Percentiles rank a stretch among this genome's conserved stretches.
Evolutionary conservation across 2,888 invertebrate genomes (phyloP).

Genomic region (Yponomeuta malinellus): DNA sequence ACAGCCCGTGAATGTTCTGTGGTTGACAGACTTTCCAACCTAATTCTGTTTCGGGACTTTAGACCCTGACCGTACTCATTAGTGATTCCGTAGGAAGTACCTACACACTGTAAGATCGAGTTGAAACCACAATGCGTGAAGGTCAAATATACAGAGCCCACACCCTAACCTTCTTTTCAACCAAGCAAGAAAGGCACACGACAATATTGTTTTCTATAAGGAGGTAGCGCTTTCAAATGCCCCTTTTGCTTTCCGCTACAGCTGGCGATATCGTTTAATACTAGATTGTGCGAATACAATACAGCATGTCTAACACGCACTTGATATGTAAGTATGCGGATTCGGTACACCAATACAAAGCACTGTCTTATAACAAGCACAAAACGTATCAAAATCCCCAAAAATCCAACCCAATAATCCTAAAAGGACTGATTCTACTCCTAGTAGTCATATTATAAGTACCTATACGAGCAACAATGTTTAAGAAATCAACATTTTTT

Average conservation of each 20-base stretch:
- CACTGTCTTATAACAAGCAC: too few relatives aligned
- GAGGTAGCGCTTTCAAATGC: neutral
- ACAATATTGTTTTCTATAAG: neutral
- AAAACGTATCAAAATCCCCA: too few relatives aligned
- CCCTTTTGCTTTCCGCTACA: slow-evolving; percentile 1
- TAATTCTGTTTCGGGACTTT: neutral
- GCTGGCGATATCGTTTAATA: neutral
- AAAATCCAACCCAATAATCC: too few relatives aligned
- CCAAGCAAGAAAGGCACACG: neutral
- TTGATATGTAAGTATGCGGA: too few relatives aligned
- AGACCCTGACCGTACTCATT: neutral
- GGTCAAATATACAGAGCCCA: neutral
- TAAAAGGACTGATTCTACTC: too few relatives aligned
- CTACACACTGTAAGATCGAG: neutral
- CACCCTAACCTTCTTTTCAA: neutral
- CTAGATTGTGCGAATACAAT: neutral
- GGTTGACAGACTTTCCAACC: neutral
- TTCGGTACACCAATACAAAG: too few relatives aligned
- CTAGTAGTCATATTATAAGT: too few relatives aligned
- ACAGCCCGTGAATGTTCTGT: too few relatives aligned
- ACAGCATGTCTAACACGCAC: neutral
- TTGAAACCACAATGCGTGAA: neutral
- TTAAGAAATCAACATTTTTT: too few relatives aligned
- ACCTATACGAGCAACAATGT: too few relatives aligned
- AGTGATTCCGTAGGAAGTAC: neutral